Conservation (phyloP, 2,113 vertebrate species). For the Tautogolabrus adspersus region DNA sequence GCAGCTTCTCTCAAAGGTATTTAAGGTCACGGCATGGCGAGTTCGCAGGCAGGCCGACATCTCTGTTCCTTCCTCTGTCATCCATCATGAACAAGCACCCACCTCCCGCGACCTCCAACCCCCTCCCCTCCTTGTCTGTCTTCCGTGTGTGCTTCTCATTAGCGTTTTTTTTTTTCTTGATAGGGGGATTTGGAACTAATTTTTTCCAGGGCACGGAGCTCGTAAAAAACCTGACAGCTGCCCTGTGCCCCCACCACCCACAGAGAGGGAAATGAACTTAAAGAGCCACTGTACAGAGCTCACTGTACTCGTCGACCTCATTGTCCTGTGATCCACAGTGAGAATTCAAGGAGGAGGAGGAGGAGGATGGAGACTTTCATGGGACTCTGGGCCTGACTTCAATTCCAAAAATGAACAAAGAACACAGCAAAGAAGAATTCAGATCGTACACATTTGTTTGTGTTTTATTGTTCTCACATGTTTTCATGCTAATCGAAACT, state of each 20-base stretch:
- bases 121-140: background rate
- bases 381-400: background rate
- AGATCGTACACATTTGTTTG: background rate
- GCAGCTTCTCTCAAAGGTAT: slow-evolving; percentile 32
- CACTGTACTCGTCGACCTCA: slow-evolving; percentile 51
- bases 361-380: background rate
- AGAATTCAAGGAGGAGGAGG: background rate
- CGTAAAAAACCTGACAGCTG: slow-evolving; percentile 67
- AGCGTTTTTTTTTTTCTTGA: slow-evolving; percentile 35
- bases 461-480: background rate
- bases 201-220: slow-evolving; percentile 61
- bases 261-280: slow-evolving; percentile 41
- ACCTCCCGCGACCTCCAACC: slow-evolving; percentile 18
- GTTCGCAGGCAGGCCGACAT: slow-evolving; percentile 40
- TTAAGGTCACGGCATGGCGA: slow-evolving; percentile 49
- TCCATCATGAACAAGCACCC: slow-evolving; percentile 47
- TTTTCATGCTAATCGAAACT: background rate
- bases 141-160: slow-evolving; percentile 69
- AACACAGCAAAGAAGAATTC: background rate
- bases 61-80: slow-evolving; percentile 52
- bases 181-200: slow-evolving; percentile 58
- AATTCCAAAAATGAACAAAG: background rate
- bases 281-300: slow-evolving; percentile 42
- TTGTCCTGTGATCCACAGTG: slow-evolving; percentile 19
- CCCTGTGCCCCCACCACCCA: slow-evolving; percentile 52